Evolutionary conservation across 2,113 vertebrate genomes (phyloP).

Genomic region (Ardeotis arabs): DNA sequence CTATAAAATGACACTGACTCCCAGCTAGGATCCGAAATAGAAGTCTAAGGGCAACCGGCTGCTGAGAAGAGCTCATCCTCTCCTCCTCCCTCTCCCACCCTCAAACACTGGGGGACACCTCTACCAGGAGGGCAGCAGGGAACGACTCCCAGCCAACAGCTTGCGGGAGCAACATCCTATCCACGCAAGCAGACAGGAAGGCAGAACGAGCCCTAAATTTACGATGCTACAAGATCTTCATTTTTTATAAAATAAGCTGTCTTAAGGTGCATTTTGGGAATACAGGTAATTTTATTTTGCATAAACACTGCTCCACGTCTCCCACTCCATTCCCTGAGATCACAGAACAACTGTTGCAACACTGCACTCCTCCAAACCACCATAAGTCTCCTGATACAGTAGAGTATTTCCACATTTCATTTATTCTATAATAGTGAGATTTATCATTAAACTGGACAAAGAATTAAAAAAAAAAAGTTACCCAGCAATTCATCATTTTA

Average conservation of each 20-base stretch:
- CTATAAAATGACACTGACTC: not conserved
- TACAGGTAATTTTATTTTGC: not conserved
- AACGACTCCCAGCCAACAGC: fast-evolving
- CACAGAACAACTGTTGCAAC: not conserved
- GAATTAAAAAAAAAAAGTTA: not conserved
- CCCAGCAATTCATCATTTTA: not conserved
- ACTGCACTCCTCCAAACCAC: not conserved
- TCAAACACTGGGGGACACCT: not conserved
- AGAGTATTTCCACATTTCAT: not conserved
- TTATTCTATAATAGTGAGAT: not conserved
- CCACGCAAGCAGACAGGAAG: not conserved
- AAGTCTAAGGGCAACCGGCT: not conserved
- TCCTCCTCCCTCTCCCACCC: not conserved
- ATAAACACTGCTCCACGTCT: not conserved
- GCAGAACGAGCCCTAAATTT: not conserved
- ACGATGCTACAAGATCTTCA: fast-evolving
- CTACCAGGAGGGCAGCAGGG: fast-evolving
- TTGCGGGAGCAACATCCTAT: not conserved
- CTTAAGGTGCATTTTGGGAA: not conserved
- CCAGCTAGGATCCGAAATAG: not conserved
- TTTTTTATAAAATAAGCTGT: not conserved
- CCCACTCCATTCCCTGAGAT: not conserved
- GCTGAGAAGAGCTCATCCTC: not conserved
- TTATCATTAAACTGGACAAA: not conserved
- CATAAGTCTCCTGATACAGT: fast-evolving